Percentiles rank a stretch among this genome's conserved stretches.
phyloP scores from a whole-genome alignment of 2,888 invertebrate species.

The Sipha maydis region DNA sequence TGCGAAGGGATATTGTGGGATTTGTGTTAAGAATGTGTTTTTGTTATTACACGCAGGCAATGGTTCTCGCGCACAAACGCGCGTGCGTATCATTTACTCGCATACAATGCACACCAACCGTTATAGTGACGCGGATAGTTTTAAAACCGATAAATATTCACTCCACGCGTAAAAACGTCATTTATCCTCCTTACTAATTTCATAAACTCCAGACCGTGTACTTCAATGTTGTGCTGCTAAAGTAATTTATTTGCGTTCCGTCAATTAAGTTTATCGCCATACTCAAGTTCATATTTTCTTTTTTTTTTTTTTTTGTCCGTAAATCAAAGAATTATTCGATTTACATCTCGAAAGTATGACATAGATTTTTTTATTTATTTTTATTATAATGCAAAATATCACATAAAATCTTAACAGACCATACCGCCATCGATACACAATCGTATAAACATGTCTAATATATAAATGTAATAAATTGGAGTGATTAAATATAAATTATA shows the following conservation, averaged over 20 bases:
- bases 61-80: not conserved
- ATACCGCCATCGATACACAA: not conserved
- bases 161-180: slow-evolving; percentile 29
- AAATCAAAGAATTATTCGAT: slow-evolving; percentile 47
- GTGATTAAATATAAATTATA: not conserved
- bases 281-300: not conserved
- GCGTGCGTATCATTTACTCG: too few relatives aligned
- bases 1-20: not conserved
- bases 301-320: not conserved
- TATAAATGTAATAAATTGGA: not conserved
- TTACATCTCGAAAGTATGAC: slow-evolving; percentile 21
- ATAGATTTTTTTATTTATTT: not conserved
- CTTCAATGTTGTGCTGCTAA: not conserved
- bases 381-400: not conserved
- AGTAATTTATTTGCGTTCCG: slow-evolving; percentile 46
- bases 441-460: not conserved
- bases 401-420: slow-evolving; percentile 25
- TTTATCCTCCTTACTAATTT: slow-evolving; percentile 30
- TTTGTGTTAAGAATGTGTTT: not conserved
- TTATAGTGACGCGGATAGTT: slow-evolving; percentile 4
- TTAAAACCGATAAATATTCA: slow-evolving; percentile 29
- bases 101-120: not conserved
- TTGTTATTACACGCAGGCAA: not conserved
- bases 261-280: slow-evolving; percentile 47
- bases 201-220: slow-evolving; percentile 22